Percentiles rank a stretch among this genome's conserved stretches.
Evolutionary conservation across 2,888 invertebrate genomes (phyloP).

Genomic region (Emesis castigata): DNA sequence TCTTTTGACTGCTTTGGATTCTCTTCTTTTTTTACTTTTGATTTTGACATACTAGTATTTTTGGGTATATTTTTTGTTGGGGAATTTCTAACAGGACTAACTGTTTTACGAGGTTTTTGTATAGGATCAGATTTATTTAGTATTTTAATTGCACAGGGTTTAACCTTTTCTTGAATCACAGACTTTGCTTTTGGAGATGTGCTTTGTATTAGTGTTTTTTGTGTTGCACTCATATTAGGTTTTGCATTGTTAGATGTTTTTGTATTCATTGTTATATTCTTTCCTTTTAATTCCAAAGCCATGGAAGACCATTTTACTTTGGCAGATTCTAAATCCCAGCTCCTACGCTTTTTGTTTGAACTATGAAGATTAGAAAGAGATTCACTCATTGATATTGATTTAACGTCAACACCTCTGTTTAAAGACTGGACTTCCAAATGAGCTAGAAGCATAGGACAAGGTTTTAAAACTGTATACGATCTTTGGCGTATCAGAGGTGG

Average conservation of each 20-base stretch:
- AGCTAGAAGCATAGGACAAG: slow-evolving; percentile 93
- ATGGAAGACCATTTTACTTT: slow-evolving; percentile 86
- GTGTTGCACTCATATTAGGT: slow-evolving; percentile 37
- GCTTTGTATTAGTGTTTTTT: slow-evolving; percentile 66
- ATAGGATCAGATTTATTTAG: slow-evolving; percentile 75
- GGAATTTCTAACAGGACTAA: slow-evolving; percentile 72
- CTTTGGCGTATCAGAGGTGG: slow-evolving; percentile 90
- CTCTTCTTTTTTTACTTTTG: slow-evolving; percentile 54
- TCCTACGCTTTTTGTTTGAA: slow-evolving; percentile 79
- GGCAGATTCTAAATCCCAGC: slow-evolving; percentile 84
- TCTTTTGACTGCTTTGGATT: not conserved
- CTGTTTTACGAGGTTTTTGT: slow-evolving; percentile 69
- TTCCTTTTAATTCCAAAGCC: slow-evolving; percentile 80
- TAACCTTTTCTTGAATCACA: slow-evolving; percentile 69
- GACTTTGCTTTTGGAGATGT: slow-evolving; percentile 71
- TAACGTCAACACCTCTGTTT: slow-evolving; percentile 82
- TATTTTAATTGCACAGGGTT: slow-evolving; percentile 70
- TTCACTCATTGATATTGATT: slow-evolving; percentile 86
- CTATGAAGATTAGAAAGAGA: slow-evolving; percentile 78
- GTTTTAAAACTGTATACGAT: slow-evolving; percentile 94
- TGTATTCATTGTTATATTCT: slow-evolving; percentile 55
- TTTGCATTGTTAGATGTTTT: slow-evolving; percentile 30
- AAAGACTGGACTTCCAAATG: slow-evolving; percentile 87
- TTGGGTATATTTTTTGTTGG: slow-evolving; percentile 68
- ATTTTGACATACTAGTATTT: slow-evolving; percentile 59